Base-by-base conservation (phyloP, 2,113 vertebrate species). In the Riparia riparia region DNA sequence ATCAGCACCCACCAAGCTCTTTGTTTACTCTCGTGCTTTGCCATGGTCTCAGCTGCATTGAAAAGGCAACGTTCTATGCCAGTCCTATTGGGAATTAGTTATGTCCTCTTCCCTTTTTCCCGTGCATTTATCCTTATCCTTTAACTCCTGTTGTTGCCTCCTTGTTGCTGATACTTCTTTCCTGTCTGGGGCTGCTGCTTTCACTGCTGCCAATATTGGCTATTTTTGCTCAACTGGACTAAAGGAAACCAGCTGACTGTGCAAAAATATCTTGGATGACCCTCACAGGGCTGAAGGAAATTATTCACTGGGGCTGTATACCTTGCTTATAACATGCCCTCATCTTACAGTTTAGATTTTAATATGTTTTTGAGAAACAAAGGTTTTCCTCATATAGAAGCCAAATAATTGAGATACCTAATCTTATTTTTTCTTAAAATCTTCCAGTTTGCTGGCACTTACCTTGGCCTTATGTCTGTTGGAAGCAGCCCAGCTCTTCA, bases 401-500 rank as follows among this genome's bases (percentile, higher is more conserved):
- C 32, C 51, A 87, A 87, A 74, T 73, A 74, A 76, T 61, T 95
- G 89, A 82, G 69, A 72, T 87, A 42, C 10, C 47, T 64, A 66
- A 81, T 91, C 65, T 57, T 61, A 50, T 71, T 91, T 91, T 91
- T 89, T 20, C 28, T 79, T 74, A 44, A 86, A 84, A 86, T 72
- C 44, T 81, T 81, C 64, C 37, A 45, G 37, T 56, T 89, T 88
- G 31, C 63, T 95, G 93, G 61, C 57, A 65, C 6, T 2, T 87
- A 47, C 56, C 31, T 92, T 84, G 57, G 71, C 69, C 51, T 94
- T 74, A 14, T 44, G 77, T 84, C 60, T 91, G 51, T 39, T 95
- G 89, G 84, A 93, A 68, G n/a, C 34, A 79, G 56, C 51, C 60
- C 94, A 88, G 60, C 26, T 95, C 56, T 89, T 83, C 77, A 39